Evolutionary conservation across 1,140 invertebrate genomes (phyloP).

Genomic region (Brachionus rubens): DNA sequence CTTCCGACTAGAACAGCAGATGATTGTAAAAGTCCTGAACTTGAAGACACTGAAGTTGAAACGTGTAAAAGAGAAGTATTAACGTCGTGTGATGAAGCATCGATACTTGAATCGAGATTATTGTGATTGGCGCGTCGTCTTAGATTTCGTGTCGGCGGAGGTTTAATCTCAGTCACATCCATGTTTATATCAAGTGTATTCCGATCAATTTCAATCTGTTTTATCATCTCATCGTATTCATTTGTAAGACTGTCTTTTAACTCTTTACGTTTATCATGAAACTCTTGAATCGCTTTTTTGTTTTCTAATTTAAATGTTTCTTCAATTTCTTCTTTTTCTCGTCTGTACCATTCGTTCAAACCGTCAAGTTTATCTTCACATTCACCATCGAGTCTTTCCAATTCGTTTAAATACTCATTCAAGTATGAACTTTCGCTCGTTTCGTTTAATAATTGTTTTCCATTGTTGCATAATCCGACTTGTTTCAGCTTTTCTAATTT

Average conservation of each 20-base stretch:
- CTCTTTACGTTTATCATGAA: conserved; percentile 29
- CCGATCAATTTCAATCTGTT: conserved; percentile 16
- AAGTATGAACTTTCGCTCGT: not conserved
- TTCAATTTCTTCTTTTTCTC: conserved; percentile 7
- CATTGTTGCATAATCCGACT: no score
- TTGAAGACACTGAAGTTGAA: not conserved
- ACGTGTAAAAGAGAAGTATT: not conserved
- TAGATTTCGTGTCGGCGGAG: conserved; percentile 21
- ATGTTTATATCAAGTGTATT: conserved; percentile 33
- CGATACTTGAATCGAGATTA: not conserved
- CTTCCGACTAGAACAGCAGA: not conserved
- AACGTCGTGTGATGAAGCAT: not conserved
- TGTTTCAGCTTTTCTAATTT: not conserved
- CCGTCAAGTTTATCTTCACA: not conserved
- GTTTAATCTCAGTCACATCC: conserved; percentile 12
- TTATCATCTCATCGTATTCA: conserved; percentile 30
- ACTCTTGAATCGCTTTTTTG: conserved; percentile 22
- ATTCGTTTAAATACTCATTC: not conserved
- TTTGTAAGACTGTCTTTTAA: conserved; percentile 17
- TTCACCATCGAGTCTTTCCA: not conserved
- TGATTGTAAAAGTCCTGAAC: not conserved
- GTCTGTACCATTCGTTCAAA: conserved; percentile 2
- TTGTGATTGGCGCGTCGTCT: conserved; percentile 15
- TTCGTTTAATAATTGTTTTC: no score
- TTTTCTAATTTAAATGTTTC: not conserved